Conservation (phyloP, 2,113 vertebrate species). For the Steatornis caripensis region DNA sequence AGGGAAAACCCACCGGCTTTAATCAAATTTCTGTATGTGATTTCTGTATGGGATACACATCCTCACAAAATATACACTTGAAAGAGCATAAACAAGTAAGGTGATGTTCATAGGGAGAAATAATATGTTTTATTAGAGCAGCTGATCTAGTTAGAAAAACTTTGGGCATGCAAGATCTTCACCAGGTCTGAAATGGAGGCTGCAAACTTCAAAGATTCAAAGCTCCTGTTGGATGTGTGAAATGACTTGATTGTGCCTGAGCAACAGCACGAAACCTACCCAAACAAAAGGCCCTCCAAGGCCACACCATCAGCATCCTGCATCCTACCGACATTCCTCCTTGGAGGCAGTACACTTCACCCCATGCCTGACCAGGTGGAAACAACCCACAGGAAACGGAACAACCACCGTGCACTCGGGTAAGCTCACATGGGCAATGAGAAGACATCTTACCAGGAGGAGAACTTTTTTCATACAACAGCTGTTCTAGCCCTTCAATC, state of each 20-base stretch:
- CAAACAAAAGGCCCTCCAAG: not conserved
- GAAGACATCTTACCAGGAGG: not conserved
- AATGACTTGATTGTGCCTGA: not conserved
- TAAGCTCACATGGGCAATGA: fast-evolving
- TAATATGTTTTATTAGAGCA: not conserved
- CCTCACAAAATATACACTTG: not conserved
- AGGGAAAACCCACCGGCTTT: not conserved
- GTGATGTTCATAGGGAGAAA: not conserved
- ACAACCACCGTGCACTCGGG: fast-evolving
- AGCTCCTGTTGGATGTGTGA: not conserved
- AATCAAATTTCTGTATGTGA: not conserved
- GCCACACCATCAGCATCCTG: not conserved
- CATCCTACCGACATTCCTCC: not conserved
- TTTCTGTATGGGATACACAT: not conserved
- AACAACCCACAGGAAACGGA: not conserved
- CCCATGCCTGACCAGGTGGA: not conserved
- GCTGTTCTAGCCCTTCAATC: not conserved
- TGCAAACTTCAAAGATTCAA: not conserved
- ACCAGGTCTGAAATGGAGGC: not conserved
- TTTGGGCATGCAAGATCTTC: not conserved
- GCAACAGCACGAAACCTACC: not conserved
- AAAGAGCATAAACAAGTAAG: not conserved
- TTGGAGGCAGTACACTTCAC: fast-evolving
- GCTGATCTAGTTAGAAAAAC: not conserved
- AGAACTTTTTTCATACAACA: not conserved